Conservation (phyloP, 2,113 vertebrate species). For the Pachypanchax playfairii region DNA sequence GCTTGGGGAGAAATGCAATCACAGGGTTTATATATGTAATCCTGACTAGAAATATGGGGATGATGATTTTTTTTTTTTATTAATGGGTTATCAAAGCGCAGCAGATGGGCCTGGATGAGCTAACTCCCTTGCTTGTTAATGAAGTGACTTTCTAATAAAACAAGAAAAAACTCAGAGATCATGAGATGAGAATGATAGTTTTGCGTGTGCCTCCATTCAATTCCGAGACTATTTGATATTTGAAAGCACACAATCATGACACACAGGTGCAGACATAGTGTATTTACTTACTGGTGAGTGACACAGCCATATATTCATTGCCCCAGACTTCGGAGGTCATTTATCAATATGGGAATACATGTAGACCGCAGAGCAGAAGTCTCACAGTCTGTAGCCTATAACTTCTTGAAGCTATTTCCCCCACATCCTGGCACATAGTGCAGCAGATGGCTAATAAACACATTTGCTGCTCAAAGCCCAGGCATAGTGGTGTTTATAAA, state of each 20-base stretch:
- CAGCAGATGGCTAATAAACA: slow-evolving; percentile 79
- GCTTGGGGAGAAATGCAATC: slow-evolving; percentile 69
- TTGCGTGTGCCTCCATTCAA: slow-evolving; percentile 14
- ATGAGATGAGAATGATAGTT: slow-evolving; percentile 43
- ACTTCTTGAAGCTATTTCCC: slow-evolving; percentile 49
- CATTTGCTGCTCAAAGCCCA: slow-evolving; percentile 66
- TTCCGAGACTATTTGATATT: slow-evolving; percentile 46
- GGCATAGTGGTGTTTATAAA: slow-evolving; percentile 63
- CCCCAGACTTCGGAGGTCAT: slow-evolving; percentile 47
- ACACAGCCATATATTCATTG: slow-evolving; percentile 24
- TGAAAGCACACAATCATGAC: slow-evolving; percentile 31
- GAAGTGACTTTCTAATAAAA: slow-evolving; percentile 75
- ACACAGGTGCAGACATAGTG: neutral
- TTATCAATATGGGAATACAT: slow-evolving; percentile 50
- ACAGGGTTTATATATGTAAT: slow-evolving; percentile 68
- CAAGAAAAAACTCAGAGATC: slow-evolving; percentile 62
- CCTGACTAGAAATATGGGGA: slow-evolving; percentile 71
- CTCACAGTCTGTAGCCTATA: slow-evolving; percentile 62
- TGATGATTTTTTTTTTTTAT: slow-evolving; percentile 70
- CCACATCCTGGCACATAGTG: slow-evolving; percentile 40
- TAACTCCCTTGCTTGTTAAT: slow-evolving; percentile 73
- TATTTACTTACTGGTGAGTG: slow-evolving; percentile 3
- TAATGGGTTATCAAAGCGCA: slow-evolving; percentile 80
- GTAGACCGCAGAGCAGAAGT: slow-evolving; percentile 48
- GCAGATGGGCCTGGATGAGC: slow-evolving; percentile 77